Conservation (phyloP, 2,888 invertebrate genomes). For the Cryptosula pallasiana region DNA sequence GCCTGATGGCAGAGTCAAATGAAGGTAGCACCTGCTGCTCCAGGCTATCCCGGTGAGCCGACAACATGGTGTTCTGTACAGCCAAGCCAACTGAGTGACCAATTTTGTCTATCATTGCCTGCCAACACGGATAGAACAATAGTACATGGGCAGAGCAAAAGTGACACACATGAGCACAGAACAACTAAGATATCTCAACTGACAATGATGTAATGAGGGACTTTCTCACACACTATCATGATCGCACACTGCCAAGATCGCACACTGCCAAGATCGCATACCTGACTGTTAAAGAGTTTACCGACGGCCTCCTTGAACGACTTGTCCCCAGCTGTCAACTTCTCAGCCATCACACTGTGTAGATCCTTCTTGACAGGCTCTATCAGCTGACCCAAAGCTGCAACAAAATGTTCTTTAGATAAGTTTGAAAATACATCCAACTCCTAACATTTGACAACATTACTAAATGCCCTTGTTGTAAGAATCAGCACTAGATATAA, state of each 20-base stretch:
- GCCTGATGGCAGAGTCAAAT: slow-evolving; percentile 61
- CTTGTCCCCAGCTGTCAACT: slow-evolving; percentile 68
- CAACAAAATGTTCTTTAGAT: too few species aligned
- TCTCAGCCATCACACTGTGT: slow-evolving; percentile 68
- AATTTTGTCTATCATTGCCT: slow-evolving; percentile 72
- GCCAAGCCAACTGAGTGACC: slow-evolving; percentile 59
- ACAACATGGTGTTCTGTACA: slow-evolving; percentile 59
- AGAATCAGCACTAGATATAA: too few species aligned
- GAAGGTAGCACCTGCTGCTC: slow-evolving; percentile 68
- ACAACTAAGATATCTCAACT: too few species aligned
- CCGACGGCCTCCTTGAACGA: slow-evolving; percentile 73
- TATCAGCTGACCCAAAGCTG: slow-evolving; percentile 64
- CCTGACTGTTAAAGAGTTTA: slow-evolving; percentile 75
- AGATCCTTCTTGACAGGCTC: slow-evolving; percentile 71
- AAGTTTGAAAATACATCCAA: too few species aligned
- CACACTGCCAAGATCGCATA: too few species aligned
- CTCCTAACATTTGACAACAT: too few species aligned
- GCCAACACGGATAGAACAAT: slow-evolving; percentile 29
- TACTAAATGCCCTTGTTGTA: too few species aligned
- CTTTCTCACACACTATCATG: too few species aligned
- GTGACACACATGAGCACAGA: too few species aligned
- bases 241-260: too few species aligned
- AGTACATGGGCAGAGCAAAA: too few species aligned
- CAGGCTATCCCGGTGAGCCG: slow-evolving; percentile 73
- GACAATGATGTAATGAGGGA: too few species aligned